Conservation (phyloP, 2,888 invertebrate genomes). For the Brenthis ino region DNA sequence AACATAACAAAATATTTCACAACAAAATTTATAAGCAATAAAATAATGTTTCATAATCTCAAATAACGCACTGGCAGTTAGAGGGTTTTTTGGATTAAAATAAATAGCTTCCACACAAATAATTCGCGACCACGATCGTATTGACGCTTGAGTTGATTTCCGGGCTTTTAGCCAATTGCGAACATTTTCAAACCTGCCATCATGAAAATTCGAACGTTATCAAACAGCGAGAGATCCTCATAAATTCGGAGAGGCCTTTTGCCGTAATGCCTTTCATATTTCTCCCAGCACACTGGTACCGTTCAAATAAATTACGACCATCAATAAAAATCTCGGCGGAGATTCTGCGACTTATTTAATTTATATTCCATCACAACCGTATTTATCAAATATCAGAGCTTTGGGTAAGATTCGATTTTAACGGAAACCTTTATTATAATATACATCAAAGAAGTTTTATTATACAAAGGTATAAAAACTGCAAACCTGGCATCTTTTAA, state of each 20-base stretch:
- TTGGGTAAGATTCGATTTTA: conserved; percentile 43
- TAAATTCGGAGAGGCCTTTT: conserved; percentile 22
- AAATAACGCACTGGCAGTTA: conserved; percentile 28
- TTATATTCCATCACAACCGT: conserved; percentile 77
- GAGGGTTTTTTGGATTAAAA: conserved; percentile 40
- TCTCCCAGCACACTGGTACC: conserved; percentile 73
- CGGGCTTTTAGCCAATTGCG: conserved; percentile 59
- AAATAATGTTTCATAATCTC: conserved; percentile 27
- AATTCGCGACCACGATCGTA: conserved; percentile 43
- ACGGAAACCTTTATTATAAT: not conserved
- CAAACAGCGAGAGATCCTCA: conserved; percentile 59
- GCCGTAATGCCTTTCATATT: conserved; percentile 25
- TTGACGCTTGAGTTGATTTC: conserved; percentile 50
- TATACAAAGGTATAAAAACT: not conserved
- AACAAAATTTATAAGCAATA: conserved; percentile 11
- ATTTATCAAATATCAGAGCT: conserved; percentile 74
- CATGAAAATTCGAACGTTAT: conserved; percentile 17
- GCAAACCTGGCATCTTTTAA: too few relatives aligned
- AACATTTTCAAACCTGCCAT: conserved; percentile 53
- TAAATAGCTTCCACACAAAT: conserved; percentile 44
- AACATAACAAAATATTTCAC: not conserved
- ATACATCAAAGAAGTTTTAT: not conserved
- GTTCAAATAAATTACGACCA: conserved; percentile 80
- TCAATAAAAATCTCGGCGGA: conserved; percentile 80
- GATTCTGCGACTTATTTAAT: conserved; percentile 80